Evolutionary conservation across 2,888 invertebrate genomes (phyloP).

Genomic region (Pammene aurita): DNA sequence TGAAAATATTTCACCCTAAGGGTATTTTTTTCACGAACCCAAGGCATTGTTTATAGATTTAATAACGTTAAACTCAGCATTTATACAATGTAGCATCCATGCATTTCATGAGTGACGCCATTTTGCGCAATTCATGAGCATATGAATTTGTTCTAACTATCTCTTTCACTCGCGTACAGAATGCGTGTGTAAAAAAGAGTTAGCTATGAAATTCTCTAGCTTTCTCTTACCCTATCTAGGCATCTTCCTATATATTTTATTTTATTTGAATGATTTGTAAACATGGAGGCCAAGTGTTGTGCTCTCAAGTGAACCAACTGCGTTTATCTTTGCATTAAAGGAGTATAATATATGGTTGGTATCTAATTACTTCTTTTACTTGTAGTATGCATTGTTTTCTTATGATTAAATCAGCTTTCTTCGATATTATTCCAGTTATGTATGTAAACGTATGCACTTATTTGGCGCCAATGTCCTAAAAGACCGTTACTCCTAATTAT

Average conservation of each 20-base stretch:
- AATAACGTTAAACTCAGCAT: conserved; percentile 10
- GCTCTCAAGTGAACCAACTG: conserved; percentile 60
- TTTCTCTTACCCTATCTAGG: conserved; percentile 66
- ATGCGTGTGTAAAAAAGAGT: conserved; percentile 60
- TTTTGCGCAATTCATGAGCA: conserved; percentile 67
- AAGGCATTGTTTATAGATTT: background rate
- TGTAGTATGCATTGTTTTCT: conserved; percentile 25
- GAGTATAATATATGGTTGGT: conserved; percentile 60
- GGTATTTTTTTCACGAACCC: background rate
- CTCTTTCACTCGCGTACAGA: conserved; percentile 59
- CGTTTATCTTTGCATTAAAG: conserved; percentile 50
- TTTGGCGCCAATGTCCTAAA: conserved; percentile 81
- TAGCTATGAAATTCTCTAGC: conserved; percentile 64
- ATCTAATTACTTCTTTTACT: conserved; percentile 43
- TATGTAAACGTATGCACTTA: conserved; percentile 81
- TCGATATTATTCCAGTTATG: conserved; percentile 45
- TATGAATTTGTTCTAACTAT: conserved; percentile 54
- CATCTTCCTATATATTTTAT: conserved; percentile 57
- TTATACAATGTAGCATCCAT: conserved; percentile 29
- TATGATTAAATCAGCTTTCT: conserved; percentile 45
- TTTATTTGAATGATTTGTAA: conserved; percentile 80
- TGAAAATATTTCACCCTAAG: background rate
- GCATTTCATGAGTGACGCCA: conserved; percentile 64
- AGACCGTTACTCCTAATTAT: conserved; percentile 71
- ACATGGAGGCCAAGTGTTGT: conserved; percentile 80